Evolutionary conservation across 1,140 invertebrate species (phyloP), one percentile per base, ranked within the genome.

Genomic region (Drosophila pallidifrons): DNA sequence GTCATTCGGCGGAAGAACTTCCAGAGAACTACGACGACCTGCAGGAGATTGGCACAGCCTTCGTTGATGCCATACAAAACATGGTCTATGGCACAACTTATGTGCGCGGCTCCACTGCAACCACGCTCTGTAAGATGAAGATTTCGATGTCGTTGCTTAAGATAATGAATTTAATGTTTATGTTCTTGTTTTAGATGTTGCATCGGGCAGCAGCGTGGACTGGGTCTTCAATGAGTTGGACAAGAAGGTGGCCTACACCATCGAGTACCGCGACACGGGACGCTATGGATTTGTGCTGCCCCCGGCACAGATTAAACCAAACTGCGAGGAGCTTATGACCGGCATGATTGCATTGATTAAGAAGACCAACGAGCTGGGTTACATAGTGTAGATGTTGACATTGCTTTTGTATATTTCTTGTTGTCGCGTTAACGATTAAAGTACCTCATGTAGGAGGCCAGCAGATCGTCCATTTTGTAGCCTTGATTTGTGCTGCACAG

Each of bases 391-490:
- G 3, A 20, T 20, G 32, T 7, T 30, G 35, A 38, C 15, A 55
- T 55, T 10, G 10, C 7, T 38, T 38, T 2, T 77, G 65, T 25
- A 25, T 25, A 25, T 25, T 25, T 25, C 20, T 25, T 25, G 20
- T 25, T 25, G 20, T 25, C 3, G 20, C 20, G 20, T 25, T 25
- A 25, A n/a, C 76, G 51, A 73, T 70, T 81, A 70, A 85, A 91
- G 52, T 91, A 70, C 13, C 66, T 79, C 59, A 95, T 97, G 91
- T 99, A 99, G 0, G 98, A 98, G 1, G 97, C 97, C 78, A 99
- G 95, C n/a, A 99, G 94, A 93, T 99, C 98, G 93, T 99, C 98
- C 96, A 99, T 98, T 94, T 99, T 99, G 93, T 99, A 99, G 32
- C 98, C 98, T 85, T 98, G 94, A 1, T 96, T 96, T 10, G 98